A percentile compares a stretch with the other conserved stretches of the same genome.
These are phyloP conservation scores for Acrocyrtus sp. DNA, from an alignment of 2,888 invertebrate species.

Conservation along the genomic window DNA sequence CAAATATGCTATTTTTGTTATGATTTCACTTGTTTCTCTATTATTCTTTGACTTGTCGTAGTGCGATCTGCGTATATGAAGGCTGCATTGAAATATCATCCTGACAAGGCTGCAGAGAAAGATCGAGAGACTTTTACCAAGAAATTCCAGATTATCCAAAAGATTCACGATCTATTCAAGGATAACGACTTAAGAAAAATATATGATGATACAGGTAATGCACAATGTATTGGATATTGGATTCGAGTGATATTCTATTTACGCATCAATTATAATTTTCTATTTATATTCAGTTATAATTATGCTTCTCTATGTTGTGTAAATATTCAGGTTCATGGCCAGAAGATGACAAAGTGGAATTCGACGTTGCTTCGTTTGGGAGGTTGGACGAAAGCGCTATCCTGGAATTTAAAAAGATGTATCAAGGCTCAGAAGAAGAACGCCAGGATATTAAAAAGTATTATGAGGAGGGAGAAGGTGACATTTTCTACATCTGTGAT, in stretches of 20 bases:
- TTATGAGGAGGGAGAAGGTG: constrained; percentile 58
- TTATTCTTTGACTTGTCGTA: too few relatives aligned
- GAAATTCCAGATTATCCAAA: constrained; percentile 59
- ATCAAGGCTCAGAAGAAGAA: constrained; percentile 60
- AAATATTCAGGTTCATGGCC: constrained; percentile 62
- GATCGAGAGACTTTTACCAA: constrained; percentile 56
- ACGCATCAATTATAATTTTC: background rate
- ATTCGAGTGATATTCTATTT: too few relatives aligned
- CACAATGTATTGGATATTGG: too few relatives aligned
- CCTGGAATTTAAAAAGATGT: constrained; percentile 56
- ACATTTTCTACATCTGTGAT: constrained; percentile 58
- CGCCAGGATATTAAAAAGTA: constrained; percentile 55
- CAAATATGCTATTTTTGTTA: too few relatives aligned
- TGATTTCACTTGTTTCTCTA: too few relatives aligned
- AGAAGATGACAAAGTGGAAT: constrained; percentile 49
- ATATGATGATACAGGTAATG: constrained; percentile 61
- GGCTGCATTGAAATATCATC: constrained; percentile 58
- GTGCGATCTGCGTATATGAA: constrained; percentile 59
- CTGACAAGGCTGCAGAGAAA: constrained; percentile 56
- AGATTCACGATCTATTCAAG: constrained; percentile 58
- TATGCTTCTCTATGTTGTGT: too few relatives aligned
- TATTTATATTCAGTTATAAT: too few relatives aligned
- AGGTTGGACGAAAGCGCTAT: constrained; percentile 53
- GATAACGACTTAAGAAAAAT: constrained; percentile 57
- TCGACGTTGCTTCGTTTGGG: constrained; percentile 38